Conservation (phyloP, 2,113 vertebrate genomes). For the Cheirogaleus medius region DNA sequence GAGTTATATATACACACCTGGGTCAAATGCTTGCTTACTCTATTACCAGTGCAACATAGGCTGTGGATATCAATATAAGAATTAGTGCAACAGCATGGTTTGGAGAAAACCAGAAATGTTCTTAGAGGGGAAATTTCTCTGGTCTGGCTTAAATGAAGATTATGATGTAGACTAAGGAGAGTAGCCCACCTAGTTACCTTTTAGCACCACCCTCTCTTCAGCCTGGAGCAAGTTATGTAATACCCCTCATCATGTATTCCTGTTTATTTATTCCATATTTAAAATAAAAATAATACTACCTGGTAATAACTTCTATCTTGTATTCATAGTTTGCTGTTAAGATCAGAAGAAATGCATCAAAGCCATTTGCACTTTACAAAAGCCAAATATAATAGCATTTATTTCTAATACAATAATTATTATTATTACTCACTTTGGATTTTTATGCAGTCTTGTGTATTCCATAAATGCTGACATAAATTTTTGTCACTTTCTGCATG, state of each 20-base stretch:
- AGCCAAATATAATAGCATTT: background rate
- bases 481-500: background rate
- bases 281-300: background rate
- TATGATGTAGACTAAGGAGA: background rate
- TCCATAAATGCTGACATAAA: background rate
- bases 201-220: background rate
- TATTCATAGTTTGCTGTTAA: background rate
- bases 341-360: background rate
- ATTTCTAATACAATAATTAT: background rate
- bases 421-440: background rate
- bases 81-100: background rate
- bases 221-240: background rate
- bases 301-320: background rate
- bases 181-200: background rate
- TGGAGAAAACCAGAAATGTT: background rate
- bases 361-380: background rate
- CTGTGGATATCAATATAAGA: background rate
- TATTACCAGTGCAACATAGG: background rate
- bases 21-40: background rate
- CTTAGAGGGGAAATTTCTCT: background rate
- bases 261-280: background rate
- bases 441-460: background rate
- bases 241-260: background rate
- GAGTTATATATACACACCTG: rapidly evolving
- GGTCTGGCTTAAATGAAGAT: background rate